Evolutionary conservation across 2,888 invertebrate species (phyloP).

Genomic region (Isotomurus palustris): DNA sequence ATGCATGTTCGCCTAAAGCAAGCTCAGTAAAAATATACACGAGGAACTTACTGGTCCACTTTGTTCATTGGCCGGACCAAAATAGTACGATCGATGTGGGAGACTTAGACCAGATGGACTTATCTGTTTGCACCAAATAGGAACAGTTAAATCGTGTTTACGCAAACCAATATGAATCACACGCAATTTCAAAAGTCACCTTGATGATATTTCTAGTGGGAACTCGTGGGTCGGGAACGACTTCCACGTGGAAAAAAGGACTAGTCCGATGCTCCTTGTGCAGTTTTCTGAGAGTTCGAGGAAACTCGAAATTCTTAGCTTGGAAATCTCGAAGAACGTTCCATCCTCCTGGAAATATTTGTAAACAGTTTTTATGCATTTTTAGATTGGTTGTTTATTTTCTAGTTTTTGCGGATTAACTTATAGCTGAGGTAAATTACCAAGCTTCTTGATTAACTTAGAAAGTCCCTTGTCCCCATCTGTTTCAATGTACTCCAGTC

Average conservation of each 20-base stretch:
- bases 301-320: slow-evolving; percentile 38
- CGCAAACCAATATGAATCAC: too few species aligned
- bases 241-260: slow-evolving; percentile 56
- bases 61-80: too few species aligned
- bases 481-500: slow-evolving; percentile 53
- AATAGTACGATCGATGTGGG: slow-evolving; percentile 56
- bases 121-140: slow-evolving; percentile 49
- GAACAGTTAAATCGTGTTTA: neutral
- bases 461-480: slow-evolving; percentile 52
- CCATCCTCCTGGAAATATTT: slow-evolving; percentile 54
- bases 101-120: slow-evolving; percentile 57
- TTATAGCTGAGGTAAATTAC: slow-evolving; percentile 49
- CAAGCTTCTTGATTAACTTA: slow-evolving; percentile 53
- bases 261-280: slow-evolving; percentile 51
- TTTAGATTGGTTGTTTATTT: neutral
- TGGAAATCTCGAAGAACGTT: slow-evolving; percentile 51
- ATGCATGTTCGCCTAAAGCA: too few species aligned
- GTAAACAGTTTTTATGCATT: neutral
- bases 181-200: too few species aligned
- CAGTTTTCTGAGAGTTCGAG: slow-evolving; percentile 28
- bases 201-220: slow-evolving; percentile 54
- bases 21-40: too few species aligned
- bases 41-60: slow-evolving; percentile 51
- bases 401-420: neutral
- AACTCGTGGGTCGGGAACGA: slow-evolving; percentile 54